Evolutionary conservation across 2,888 invertebrate genomes (phyloP).

Genomic region (Dicranocentrus wangi): DNA sequence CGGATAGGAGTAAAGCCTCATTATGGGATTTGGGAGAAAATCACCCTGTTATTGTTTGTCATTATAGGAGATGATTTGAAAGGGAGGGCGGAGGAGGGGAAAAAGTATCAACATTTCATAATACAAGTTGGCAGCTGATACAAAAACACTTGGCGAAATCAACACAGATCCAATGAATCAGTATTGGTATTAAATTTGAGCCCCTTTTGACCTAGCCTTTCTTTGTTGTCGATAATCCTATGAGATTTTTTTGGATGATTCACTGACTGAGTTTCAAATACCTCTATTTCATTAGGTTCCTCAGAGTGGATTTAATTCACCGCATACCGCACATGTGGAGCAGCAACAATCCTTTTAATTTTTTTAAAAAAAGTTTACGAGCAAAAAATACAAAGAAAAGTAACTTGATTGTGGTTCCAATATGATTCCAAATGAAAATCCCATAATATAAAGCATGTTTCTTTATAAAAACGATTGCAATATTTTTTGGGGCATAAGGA

Average conservation of each 20-base stretch:
- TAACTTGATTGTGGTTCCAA: conserved; percentile 5
- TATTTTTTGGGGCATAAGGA: too few species aligned
- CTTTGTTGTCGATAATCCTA: conserved; percentile 43
- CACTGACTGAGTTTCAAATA: conserved; percentile 2
- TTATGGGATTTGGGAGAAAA: conserved; percentile 26
- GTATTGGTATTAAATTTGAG: conserved; percentile 27
- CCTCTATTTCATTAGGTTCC: conserved; percentile 15
- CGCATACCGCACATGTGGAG: too few species aligned
- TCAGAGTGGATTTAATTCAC: too few species aligned
- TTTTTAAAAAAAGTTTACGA: not conserved
- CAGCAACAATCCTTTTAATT: too few species aligned
- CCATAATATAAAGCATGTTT: too few species aligned
- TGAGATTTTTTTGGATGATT: conserved; percentile 47
- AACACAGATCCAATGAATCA: conserved; percentile 4
- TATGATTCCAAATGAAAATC: too few species aligned
- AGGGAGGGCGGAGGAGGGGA: too few species aligned
- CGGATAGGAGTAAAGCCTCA: not conserved
- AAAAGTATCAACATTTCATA: conserved; percentile 17
- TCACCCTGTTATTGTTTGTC: conserved; percentile 20
- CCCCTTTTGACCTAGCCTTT: conserved; percentile 31
- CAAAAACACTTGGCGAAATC: conserved; percentile 4
- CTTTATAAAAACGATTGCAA: too few species aligned
- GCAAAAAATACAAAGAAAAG: too few species aligned
- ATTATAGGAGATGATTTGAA: conserved; percentile 18
- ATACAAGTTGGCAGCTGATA: not conserved